Evolutionary conservation across 2,888 invertebrate genomes (phyloP), one percentile per base, ranked within the genome.

Genomic region (Abscondita cerata): DNA sequence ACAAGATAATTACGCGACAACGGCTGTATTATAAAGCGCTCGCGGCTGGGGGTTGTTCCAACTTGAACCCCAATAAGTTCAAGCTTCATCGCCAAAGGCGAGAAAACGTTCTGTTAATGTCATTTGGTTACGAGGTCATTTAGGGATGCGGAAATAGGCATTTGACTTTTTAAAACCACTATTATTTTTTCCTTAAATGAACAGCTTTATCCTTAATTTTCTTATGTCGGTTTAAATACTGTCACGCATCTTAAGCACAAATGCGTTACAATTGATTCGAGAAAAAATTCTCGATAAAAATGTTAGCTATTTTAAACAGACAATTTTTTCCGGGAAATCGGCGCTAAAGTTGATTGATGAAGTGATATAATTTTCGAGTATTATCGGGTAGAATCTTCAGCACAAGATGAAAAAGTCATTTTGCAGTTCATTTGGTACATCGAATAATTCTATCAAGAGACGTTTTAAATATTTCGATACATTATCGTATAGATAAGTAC

Each of bases 121-220:
- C 76, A 72, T 75, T 75, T 70, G 69, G 74, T 73, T 74, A 70
- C 73, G 73, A 64, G 72, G 70, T 73, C 73, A 73, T 74, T 75
- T 68, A 65, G 56, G 67, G 72, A 70, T 72, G 69, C 58, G 75
- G 73, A 74, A 75, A 75, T 74, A 75, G 75, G 75, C 75, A 75
- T 75, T 76, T 75, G 76, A 75, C 76, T 75, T 75, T 75, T 75
- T 69, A 74, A 75, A 44, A 76, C 72, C 72, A 73, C 47, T 65
- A 55, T 64, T 69, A 67, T 69, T 68, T 68, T 67, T 65, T 59
- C 46, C 63, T 58, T 55, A 52, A 47, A 59, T 33, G 55, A 63
- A 63, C 59, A 59, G 55, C 41, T 59, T 59, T 59, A 63, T 52
- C 63, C 56, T 59, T 63, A 63, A 55, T 59, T 59, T 63, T 59